Percentiles rank a stretch among this genome's conserved stretches.
Evolutionary conservation across 2,888 invertebrate genomes (phyloP).

Genomic region (Calameuta idolon): DNA sequence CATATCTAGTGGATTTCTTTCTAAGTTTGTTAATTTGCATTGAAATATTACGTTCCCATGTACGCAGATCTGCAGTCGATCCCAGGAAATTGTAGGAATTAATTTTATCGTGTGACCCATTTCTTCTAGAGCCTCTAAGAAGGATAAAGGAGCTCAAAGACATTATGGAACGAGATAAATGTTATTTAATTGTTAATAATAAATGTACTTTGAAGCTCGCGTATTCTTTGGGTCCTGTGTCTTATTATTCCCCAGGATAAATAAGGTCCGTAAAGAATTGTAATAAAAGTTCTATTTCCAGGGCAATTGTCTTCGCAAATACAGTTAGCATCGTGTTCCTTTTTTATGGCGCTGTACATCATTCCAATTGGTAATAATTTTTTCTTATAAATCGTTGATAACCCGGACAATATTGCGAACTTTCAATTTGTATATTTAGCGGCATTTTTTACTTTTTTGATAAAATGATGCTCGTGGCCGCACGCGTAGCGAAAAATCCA

Average conservation of each 20-base stretch:
- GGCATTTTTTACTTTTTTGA: not conserved
- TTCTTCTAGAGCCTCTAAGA: constrained; percentile 2
- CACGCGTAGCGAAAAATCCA: not conserved
- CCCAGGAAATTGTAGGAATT: constrained; percentile 13
- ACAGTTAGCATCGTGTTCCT: not conserved
- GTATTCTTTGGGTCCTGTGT: constrained; percentile 7
- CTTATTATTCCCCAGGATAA: constrained; percentile 13
- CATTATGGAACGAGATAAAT: not conserved
- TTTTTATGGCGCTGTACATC: not conserved
- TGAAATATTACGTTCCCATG: constrained; percentile 10
- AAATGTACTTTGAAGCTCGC: constrained; percentile 10
- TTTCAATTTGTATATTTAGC: not conserved
- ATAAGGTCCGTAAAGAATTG: constrained; percentile 14
- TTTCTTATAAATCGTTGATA: not conserved
- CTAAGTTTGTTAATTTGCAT: constrained; percentile 12
- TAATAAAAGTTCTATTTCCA: constrained; percentile 1
- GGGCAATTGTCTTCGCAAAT: not conserved
- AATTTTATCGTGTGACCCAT: constrained; percentile 16
- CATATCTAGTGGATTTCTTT: constrained; percentile 8
- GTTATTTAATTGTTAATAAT: not conserved
- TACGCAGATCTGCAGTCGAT: constrained; percentile 9
- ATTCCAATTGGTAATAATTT: not conserved
- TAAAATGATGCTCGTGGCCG: not conserved
- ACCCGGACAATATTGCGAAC: not conserved
- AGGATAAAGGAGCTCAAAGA: not conserved